Evolutionary conservation across 1,140 invertebrate genomes (phyloP), one percentile per base, ranked within the genome.

Genomic region (Drosophila tropicalis): DNA sequence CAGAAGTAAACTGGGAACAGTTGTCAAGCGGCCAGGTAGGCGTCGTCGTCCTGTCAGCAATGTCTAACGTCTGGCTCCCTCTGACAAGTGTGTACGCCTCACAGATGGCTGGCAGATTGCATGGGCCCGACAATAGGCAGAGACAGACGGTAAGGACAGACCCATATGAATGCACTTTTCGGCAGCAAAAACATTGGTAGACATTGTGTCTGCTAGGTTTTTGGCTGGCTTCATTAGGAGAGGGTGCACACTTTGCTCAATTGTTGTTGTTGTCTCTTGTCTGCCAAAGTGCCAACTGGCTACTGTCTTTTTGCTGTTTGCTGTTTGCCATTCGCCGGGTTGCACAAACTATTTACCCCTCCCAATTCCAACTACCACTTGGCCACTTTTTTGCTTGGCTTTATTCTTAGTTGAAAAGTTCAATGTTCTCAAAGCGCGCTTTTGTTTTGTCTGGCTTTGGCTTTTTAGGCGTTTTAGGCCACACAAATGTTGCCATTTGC

Each of bases 11-110:
- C 29, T 29, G 29, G 5, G 29, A 73, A 65, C 64, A 77, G 74
- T 76, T 78, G 74, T 72, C 75, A 78, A 78, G 67, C 74, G 62
- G 58, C 54, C 12, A 77, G 67, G 5, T 65, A 67, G 73, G 73
- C 58, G 56, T 58, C 61, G 60, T 56, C 17, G 56, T 25, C 39
- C 84, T 86, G 83, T 89, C 83, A 86, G 87, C 83, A 86, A 75
- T 83, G 83, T 79, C 83, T 87, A 82, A 76, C 83, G 83, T 76
- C 79, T 69, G 67, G 51, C 79, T 47, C 22, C 22, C 15, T 47
- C 44, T 86, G 83, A 86, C 83, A 89, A 86, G 84, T 87, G 84
- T 89, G 84, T 71, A 87, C 83, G 83, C 83, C 83, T 80, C 79
- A 60, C 83, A 86, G 83, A 82, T 86, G 84, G 80, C 79, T 65